Conservation (phyloP, 1,140 invertebrate species). For the Hylaeus anthracinus region DNA sequence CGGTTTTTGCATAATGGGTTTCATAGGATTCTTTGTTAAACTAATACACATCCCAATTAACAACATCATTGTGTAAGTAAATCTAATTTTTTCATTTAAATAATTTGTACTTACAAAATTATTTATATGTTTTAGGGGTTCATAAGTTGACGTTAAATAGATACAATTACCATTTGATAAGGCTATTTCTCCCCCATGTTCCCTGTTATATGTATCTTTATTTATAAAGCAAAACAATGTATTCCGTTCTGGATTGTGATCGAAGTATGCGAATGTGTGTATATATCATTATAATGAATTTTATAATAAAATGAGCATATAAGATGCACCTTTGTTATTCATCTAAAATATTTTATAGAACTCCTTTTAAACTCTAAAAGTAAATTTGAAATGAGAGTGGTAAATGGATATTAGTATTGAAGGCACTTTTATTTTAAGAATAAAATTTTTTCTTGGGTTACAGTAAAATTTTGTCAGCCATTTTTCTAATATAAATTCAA, state of each 20-base stretch:
- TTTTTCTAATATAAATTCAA: constrained; percentile 50
- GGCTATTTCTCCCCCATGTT: constrained; percentile 30
- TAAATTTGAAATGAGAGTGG: neutral
- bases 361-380: neutral
- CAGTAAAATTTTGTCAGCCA: constrained; percentile 71
- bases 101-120: neutral
- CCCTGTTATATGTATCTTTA: constrained; percentile 55
- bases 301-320: constrained; percentile 72
- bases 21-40: constrained; percentile 99
- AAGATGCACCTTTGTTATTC: constrained; percentile 11
- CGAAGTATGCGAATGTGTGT: constrained; percentile 59
- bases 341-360: neutral
- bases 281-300: constrained; percentile 67
- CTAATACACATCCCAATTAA: constrained; percentile 99
- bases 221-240: constrained; percentile 68
- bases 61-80: constrained; percentile 97
- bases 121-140: constrained; percentile 69
- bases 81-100: neutral
- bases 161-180: constrained; percentile 64
- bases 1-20: constrained; percentile 99
- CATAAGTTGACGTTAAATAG: constrained; percentile 62
- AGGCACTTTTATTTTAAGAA: constrained; percentile 77
- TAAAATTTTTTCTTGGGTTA: constrained; percentile 69
- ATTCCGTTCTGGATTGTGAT: constrained; percentile 61
- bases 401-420: constrained; percentile 57